A percentile compares a stretch with the other conserved stretches of the same genome.
Evolutionary conservation across 2,113 vertebrate genomes (phyloP).

Genomic region (Lepisosteus osseus): DNA sequence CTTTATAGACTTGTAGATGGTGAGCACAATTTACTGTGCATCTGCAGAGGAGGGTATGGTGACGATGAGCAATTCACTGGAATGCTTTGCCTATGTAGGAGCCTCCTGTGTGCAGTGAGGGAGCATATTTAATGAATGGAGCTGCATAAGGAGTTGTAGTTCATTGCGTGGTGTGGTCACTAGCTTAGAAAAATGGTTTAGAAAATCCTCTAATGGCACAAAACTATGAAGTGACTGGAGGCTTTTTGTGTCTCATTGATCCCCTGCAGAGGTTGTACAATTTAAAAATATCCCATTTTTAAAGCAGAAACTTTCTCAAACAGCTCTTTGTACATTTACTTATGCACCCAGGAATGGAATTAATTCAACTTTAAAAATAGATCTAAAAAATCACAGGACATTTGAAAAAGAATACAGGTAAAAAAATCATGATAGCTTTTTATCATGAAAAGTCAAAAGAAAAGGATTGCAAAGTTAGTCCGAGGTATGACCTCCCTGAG

Average conservation of each 20-base stretch:
- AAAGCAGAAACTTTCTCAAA: constrained; percentile 56
- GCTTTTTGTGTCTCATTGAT: constrained; percentile 48
- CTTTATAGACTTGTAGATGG: constrained; percentile 64
- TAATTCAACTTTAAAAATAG: too few relatives aligned
- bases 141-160: constrained; percentile 27
- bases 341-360: too few relatives aligned
- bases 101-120: constrained; percentile 44
- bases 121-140: constrained; percentile 6
- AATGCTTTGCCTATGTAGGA: constrained; percentile 24
- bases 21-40: constrained; percentile 25
- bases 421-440: too few relatives aligned
- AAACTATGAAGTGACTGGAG: constrained; percentile 45
- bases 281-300: constrained; percentile 44
- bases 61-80: constrained; percentile 43
- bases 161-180: constrained; percentile 23
- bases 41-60: constrained; percentile 26
- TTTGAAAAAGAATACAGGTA: too few relatives aligned
- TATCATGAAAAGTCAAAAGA: too few relatives aligned
- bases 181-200: constrained; percentile 44
- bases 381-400: too few relatives aligned
- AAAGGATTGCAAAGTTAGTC: too few relatives aligned
- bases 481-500: too few relatives aligned
- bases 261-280: constrained; percentile 47
- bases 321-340: not conserved
- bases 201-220: constrained; percentile 51